A percentile compares a stretch with the other conserved stretches of the same genome.
These are phyloP conservation scores for Chymomyza caudatula DNA, from an alignment of 2,888 invertebrate genomes.

Conservation along the genomic window DNA sequence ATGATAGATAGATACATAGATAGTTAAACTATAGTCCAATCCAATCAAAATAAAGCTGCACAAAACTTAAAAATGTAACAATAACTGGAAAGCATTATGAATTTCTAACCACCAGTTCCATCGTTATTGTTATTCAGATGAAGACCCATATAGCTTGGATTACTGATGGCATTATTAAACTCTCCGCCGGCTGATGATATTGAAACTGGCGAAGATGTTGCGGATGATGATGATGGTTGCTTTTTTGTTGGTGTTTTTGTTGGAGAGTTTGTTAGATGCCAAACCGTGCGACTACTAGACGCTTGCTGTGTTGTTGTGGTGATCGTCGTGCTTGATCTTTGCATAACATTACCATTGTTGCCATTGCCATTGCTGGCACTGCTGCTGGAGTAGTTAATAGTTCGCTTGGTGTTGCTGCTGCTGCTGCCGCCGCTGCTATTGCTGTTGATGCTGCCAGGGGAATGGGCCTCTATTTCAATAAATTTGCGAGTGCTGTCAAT, in stretches of 20 bases:
- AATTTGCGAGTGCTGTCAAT: conserved; percentile 67
- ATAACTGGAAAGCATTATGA: background rate
- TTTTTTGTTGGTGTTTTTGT: conserved; percentile 51
- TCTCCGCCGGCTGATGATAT: conserved; percentile 56
- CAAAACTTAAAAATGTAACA: conserved; percentile 1
- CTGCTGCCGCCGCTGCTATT: conserved; percentile 39
- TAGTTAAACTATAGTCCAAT: background rate
- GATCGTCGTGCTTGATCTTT: conserved; percentile 43
- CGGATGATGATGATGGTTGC: conserved; percentile 53
- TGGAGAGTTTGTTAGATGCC: conserved; percentile 73
- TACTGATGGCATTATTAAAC: conserved; percentile 77
- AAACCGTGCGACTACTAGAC: conserved; percentile 76
- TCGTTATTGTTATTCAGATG: conserved; percentile 74
- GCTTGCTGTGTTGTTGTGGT: conserved; percentile 54
- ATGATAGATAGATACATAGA: background rate
- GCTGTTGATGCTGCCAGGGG: conserved; percentile 29
- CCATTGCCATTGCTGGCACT: conserved; percentile 60
- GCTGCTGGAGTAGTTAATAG: conserved; percentile 55
- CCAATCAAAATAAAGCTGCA: background rate
- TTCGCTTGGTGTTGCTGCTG: conserved; percentile 45
- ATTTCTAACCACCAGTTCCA: conserved; percentile 75
- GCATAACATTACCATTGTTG: conserved; percentile 58
- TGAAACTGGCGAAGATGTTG: conserved; percentile 18
- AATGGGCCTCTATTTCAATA: conserved; percentile 69
- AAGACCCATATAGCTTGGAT: conserved; percentile 78